A percentile compares a stretch with the other conserved stretches of the same genome.
phyloP scores from a whole-genome alignment of 2,113 vertebrate genomes.

The Acrocephalus arundinaceus region DNA sequence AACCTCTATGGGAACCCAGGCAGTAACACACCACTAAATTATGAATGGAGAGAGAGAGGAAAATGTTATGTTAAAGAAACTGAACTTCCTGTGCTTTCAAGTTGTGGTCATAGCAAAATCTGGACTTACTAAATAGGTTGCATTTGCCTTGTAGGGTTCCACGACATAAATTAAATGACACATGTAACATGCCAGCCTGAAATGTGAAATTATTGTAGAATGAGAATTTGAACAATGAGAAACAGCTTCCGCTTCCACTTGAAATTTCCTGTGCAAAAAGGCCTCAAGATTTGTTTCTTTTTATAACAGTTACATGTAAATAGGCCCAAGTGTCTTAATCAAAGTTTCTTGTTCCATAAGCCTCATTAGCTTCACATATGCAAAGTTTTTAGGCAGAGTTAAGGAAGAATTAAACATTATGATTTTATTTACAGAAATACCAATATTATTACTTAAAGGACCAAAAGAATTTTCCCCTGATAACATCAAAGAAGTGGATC shows the following conservation, averaged over 20 bases:
- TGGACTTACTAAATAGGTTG: constrained; percentile 73
- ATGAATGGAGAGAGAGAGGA: background rate
- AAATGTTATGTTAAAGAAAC: constrained; percentile 56
- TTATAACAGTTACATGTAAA: constrained; percentile 5
- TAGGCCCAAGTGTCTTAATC: background rate
- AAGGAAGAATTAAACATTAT: background rate
- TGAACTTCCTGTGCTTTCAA: constrained; percentile 64
- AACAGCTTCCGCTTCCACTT: constrained; percentile 66
- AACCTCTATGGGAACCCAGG: background rate
- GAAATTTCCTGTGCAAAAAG: constrained; percentile 61
- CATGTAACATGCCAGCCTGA: constrained; percentile 67
- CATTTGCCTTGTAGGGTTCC: constrained; percentile 46
- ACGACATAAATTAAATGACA: constrained; percentile 74
- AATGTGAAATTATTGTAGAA: constrained; percentile 63
- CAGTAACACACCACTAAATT: constrained; percentile 46
- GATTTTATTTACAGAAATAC: background rate
- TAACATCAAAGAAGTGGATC: background rate
- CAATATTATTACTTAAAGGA: background rate
- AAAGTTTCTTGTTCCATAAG: constrained; percentile 2
- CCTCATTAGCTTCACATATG: background rate
- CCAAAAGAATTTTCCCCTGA: background rate
- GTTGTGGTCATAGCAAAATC: constrained; percentile 63
- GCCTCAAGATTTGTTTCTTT: constrained; percentile 32
- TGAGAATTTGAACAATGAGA: constrained; percentile 72
- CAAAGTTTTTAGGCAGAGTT: background rate